phyloP scores from a whole-genome alignment of 2,113 vertebrate genomes.

The Pedionomus torquatus region DNA sequence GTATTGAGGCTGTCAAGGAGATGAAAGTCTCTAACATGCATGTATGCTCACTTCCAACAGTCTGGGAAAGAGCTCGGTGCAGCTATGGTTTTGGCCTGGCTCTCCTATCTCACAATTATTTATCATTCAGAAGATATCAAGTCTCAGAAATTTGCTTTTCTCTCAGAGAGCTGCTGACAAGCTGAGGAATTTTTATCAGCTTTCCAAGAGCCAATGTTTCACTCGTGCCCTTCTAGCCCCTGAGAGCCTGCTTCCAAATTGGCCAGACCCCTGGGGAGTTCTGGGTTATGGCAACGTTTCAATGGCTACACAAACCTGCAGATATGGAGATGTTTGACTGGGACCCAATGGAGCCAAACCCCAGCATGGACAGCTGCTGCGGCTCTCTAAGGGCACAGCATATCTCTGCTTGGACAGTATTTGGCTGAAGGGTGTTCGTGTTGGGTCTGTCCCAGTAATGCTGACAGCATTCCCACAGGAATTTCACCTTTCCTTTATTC shows the following conservation, averaged over 20 bases:
- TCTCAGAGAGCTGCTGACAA: not conserved
- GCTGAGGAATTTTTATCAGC: not conserved
- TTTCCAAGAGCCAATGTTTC: not conserved
- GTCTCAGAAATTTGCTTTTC: not conserved
- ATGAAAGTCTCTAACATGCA: not conserved
- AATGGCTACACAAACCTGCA: not conserved
- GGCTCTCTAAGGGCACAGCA: not conserved
- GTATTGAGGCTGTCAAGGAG: not conserved
- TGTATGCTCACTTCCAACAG: not conserved
- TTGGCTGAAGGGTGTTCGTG: not conserved
- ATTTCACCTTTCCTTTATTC: not conserved
- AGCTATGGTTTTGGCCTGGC: not conserved
- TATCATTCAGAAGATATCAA: not conserved
- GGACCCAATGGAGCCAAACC: not conserved
- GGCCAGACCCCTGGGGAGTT: not conserved
- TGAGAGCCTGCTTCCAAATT: not conserved
- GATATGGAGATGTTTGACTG: not conserved
- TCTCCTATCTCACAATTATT: not conserved
- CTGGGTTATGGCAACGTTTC: not conserved
- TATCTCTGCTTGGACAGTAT: not conserved
- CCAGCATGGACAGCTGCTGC: fast-evolving
- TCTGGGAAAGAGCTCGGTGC: not conserved
- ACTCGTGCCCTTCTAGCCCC: not conserved
- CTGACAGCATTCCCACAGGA: not conserved
- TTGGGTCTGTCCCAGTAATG: not conserved